These are phyloP conservation scores for Slavum lentiscoides DNA, from an alignment of 2,888 invertebrate genomes.

Conservation along the genomic window DNA sequence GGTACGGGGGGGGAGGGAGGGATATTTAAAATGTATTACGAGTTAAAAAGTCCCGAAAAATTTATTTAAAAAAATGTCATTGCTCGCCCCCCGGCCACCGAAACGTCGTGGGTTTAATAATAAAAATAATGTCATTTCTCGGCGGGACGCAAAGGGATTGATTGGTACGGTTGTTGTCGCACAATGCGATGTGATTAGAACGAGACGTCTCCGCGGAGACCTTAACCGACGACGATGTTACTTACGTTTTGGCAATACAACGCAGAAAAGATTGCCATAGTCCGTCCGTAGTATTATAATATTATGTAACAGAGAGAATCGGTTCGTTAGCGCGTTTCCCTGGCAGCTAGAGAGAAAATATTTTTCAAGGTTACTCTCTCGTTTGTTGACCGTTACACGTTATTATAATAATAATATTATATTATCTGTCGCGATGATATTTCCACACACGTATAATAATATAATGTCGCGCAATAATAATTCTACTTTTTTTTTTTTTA, in stretches of 20 bases:
- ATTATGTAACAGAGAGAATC: background rate
- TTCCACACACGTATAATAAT: background rate
- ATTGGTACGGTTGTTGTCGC: conserved; percentile 32
- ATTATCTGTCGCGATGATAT: conserved; percentile 1
- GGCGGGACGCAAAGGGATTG: conserved; percentile 36
- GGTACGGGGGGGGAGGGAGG: too few species aligned
- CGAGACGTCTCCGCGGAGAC: background rate
- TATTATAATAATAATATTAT: background rate
- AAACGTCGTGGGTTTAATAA: conserved; percentile 13
- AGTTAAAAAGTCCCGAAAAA: background rate
- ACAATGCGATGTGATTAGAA: conserved; percentile 43
- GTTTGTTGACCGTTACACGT: too few species aligned
- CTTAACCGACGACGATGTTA: background rate
- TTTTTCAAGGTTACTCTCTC: conserved; percentile 17
- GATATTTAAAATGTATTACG: too few species aligned
- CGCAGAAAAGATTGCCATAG: conserved; percentile 49
- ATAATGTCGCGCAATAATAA: background rate
- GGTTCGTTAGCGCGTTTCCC: conserved; percentile 30
- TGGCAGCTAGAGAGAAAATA: background rate
- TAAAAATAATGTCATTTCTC: conserved; percentile 41
- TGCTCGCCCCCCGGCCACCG: background rate
- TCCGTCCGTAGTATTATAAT: background rate
- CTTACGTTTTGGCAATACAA: conserved; percentile 42
- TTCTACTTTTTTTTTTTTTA: background rate
- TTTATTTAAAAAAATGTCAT: conserved; percentile 17